phyloP scores from a whole-genome alignment of 2,113 vertebrate species.

The Pseudorasbora parva region DNA sequence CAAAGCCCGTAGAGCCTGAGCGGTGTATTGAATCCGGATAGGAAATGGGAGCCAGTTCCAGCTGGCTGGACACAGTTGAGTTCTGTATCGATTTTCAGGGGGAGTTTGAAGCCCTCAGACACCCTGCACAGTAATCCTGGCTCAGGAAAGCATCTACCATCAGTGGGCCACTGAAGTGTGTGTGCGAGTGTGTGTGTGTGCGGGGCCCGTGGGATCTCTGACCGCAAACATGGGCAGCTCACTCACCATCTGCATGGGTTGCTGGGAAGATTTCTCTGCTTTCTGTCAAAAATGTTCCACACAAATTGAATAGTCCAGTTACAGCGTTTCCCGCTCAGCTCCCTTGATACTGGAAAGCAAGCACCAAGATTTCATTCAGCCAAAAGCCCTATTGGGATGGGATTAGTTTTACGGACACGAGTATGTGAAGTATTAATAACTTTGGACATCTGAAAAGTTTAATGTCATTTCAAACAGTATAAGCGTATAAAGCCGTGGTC shows the following conservation, averaged over 20 bases:
- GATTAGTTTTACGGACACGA: background rate
- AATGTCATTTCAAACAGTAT: background rate
- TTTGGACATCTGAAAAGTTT: background rate
- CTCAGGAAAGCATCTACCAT: conserved; percentile 41
- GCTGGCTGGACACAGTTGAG: conserved; percentile 65
- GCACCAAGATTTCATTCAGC: background rate
- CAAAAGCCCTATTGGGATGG: background rate
- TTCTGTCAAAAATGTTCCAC: conserved; percentile 4
- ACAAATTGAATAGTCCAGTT: conserved; percentile 25
- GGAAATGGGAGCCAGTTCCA: conserved; percentile 66
- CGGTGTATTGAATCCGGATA: conserved; percentile 64
- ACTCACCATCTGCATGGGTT: conserved; percentile 10
- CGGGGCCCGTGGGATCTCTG: conserved; percentile 39
- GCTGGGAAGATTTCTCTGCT: background rate
- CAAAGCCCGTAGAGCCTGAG: conserved; percentile 49
- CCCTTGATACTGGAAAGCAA: conserved; percentile 7
- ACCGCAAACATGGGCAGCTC: conserved; percentile 29
- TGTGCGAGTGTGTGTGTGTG: conserved; percentile 25
- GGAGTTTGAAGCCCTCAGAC: conserved; percentile 36
- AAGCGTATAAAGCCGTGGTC: background rate
- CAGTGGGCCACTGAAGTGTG: conserved; percentile 32
- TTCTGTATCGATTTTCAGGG: conserved; percentile 65
- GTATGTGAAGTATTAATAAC: background rate
- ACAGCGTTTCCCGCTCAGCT: background rate
- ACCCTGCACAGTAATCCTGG: conserved; percentile 44